Base-by-base conservation (phyloP, 2,797 vertebrate genomes). In the Dallia pectoralis region DNA sequence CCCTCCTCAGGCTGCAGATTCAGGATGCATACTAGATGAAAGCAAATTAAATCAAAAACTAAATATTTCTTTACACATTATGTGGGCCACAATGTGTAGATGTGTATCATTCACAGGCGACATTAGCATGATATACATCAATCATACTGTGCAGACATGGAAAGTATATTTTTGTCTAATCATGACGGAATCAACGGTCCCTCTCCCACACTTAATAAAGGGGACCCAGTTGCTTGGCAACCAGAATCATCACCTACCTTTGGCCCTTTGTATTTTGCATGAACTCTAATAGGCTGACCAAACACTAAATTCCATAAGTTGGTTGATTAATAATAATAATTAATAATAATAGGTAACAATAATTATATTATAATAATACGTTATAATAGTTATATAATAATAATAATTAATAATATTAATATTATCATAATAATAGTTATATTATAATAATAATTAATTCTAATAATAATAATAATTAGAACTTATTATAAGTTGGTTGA, bases 11-110 rank as follows among this genome's bases (percentile, higher is more conserved):
- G 80, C 86, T 93, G 92, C 74, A 96, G 87, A 83, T 87, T 91
- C 86, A 95, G 82, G 68, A 95, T 92, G 73, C 86, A 93, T n/a
- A 90, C 94, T 96, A 81, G 0, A 72, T 7, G 1, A 73, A 16
- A 36, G 40, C 6, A 32, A 56, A 25, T 32, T 11, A 44, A 44
- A 44, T 44, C 40, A 64, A 8, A 64, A n/a, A 33, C 30, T n/a
- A 32, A 33, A 53, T 53, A 25, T 25, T 12, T 25, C 9, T 44
- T 11, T 32, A 65, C 29, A 47, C n/a, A 53, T 53, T n/a, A n/a
- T 36, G 44, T 25, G 66, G 66, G 44, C 66, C 14, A 67, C 22
- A 47, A 25, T 16, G 11, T 4, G 40, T 25, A 32, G 61, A 32
- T 63, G 14, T 29, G 61, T 63, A 63, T 59, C n/a, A 18, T 49